Conservation (phyloP, 2,888 invertebrate genomes). For the Noctua janthe region DNA sequence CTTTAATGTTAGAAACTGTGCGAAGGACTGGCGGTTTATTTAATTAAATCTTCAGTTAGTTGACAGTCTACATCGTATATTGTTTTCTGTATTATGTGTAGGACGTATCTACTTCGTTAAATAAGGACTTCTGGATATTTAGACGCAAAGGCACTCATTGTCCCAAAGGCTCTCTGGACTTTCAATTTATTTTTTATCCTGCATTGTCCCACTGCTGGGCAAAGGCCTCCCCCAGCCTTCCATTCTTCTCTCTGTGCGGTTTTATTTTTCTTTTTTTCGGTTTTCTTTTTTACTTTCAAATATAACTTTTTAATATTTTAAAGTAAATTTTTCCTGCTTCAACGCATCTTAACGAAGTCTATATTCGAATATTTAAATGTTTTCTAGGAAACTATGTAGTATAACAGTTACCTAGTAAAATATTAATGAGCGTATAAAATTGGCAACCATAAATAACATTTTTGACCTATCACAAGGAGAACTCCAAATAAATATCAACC, state of each 20-base stretch:
- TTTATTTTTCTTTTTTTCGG: too few species aligned
- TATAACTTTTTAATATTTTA: neutral
- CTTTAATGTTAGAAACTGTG: constrained; percentile 35
- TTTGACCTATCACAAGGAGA: neutral
- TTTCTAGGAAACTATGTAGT: neutral
- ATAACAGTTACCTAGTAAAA: neutral
- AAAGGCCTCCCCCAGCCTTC: too few species aligned
- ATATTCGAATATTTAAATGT: neutral
- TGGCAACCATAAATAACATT: neutral
- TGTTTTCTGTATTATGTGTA: neutral
- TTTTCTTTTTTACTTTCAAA: too few species aligned
- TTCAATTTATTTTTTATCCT: neutral
- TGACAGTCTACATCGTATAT: constrained; percentile 10
- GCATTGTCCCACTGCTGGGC: too few species aligned
- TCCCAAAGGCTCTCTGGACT: neutral
- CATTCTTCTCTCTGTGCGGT: too few species aligned
- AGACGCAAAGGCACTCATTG: neutral
- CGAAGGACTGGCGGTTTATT: constrained; percentile 18
- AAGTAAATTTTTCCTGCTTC: neutral
- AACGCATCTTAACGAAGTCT: neutral
- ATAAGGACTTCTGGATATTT: neutral
- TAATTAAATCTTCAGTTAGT: constrained; percentile 21
- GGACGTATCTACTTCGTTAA: neutral
- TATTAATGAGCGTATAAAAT: neutral
- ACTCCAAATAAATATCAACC: constrained; percentile 37